Evolutionary conservation across 35 echinoderm and acorn worm genomes (phyloP).

Genomic region (Apostichopus japonicus): DNA sequence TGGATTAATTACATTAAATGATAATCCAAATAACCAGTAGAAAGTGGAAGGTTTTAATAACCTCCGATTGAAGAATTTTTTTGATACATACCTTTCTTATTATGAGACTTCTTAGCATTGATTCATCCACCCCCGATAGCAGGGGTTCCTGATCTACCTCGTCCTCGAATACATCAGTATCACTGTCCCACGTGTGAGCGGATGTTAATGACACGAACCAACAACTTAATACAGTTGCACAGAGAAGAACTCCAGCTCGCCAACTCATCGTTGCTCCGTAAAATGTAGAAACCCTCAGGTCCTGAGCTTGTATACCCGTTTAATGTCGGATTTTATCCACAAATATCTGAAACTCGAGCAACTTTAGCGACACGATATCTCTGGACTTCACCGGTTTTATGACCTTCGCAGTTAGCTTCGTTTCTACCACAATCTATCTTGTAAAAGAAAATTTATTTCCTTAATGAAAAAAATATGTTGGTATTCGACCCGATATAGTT

Average conservation of each 20-base stretch:
- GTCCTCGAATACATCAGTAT: background rate
- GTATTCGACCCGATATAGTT: background rate
- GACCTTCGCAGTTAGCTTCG: too few relatives aligned
- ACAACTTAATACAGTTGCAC: background rate
- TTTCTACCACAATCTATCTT: too few relatives aligned
- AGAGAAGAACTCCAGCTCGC: slow-evolving; percentile 5
- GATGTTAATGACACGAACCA: slow-evolving; percentile 7
- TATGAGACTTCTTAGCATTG: slow-evolving; percentile 15
- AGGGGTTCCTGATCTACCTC: background rate
- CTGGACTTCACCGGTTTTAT: too few relatives aligned
- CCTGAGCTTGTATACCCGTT: background rate
- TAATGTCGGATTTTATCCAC: too few relatives aligned
- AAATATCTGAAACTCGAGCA: too few relatives aligned
- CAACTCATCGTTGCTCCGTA: slow-evolving; percentile 6
- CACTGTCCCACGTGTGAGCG: background rate
- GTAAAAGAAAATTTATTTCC: too few relatives aligned
- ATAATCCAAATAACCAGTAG: too few relatives aligned
- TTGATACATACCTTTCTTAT: background rate
- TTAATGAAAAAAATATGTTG: too few relatives aligned
- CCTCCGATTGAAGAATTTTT: too few relatives aligned
- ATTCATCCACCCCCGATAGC: slow-evolving; percentile 16
- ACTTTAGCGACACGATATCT: too few relatives aligned
- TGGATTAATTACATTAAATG: too few relatives aligned
- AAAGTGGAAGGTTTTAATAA: too few relatives aligned
- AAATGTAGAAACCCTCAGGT: background rate